A percentile compares a stretch with the other conserved stretches of the same genome.
Evolutionary conservation across 2,113 vertebrate species (phyloP).

Genomic region (Nesoenas mayeri): DNA sequence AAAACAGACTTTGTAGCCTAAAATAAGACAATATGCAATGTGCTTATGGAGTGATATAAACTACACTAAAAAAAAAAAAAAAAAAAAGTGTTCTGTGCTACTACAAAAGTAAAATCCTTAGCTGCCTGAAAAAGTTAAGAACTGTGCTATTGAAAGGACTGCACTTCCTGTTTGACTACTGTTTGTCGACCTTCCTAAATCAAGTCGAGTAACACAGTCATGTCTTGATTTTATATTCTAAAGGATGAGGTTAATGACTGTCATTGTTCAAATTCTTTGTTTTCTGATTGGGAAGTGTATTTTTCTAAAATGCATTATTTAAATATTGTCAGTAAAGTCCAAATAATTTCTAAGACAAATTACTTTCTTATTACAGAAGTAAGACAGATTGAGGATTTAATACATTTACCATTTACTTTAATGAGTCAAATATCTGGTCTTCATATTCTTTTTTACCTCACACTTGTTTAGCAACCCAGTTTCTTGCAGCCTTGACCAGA

Average conservation of each 20-base stretch:
- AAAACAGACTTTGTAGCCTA: neutral
- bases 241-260: neutral
- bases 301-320: neutral
- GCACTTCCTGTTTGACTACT: neutral
- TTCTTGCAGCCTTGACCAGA: conserved; percentile 85
- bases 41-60: neutral
- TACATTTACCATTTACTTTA: neutral
- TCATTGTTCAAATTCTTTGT: neutral
- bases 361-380: neutral
- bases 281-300: neutral
- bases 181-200: neutral
- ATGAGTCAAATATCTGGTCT: neutral
- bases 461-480: conserved; percentile 80
- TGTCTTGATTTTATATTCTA: neutral
- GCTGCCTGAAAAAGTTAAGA: neutral
- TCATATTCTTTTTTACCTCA: conserved; percentile 73
- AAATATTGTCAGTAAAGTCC: neutral
- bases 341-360: neutral
- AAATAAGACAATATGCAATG: neutral
- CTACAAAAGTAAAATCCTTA: neutral
- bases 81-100: neutral
- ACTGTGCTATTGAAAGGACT: neutral
- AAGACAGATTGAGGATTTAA: neutral
- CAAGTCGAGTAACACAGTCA: neutral
- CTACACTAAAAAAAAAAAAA: neutral